Percentiles rank a stretch among this genome's conserved stretches.
phyloP scores from a whole-genome alignment of 35 echinoderm and acorn worm species.

The Acanthaster planci region DNA sequence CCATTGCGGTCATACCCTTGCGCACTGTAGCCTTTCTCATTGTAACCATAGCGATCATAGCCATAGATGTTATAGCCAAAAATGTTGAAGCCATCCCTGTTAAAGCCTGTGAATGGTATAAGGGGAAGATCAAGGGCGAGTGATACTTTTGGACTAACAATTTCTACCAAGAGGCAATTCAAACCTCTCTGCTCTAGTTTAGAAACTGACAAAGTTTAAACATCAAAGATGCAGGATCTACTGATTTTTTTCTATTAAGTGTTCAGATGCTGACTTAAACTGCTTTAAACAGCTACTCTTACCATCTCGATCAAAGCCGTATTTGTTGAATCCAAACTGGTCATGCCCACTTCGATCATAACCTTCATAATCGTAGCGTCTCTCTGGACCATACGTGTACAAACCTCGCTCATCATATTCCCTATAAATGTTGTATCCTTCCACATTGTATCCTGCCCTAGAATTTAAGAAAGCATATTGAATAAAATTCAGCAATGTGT shows the following conservation, averaged over 20 bases:
- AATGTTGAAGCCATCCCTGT: constrained; percentile 80
- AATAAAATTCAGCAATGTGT: no score
- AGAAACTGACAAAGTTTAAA: not conserved
- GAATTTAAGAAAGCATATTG: no score
- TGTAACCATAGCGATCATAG: constrained; percentile 79
- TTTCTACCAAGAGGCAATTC: not conserved
- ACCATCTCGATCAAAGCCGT: constrained; percentile 79
- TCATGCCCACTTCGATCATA: constrained; percentile 91
- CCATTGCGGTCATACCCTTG: constrained; percentile 72
- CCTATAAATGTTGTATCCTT: constrained; percentile 62
- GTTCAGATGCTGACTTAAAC: no score
- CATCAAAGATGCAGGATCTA: no score
- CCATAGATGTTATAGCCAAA: constrained; percentile 71
- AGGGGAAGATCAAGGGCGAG: not conserved
- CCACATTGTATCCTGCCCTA: constrained; percentile 81
- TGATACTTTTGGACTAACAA: not conserved
- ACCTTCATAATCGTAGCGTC: constrained; percentile 72
- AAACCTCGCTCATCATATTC: constrained; percentile 64
- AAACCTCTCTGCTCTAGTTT: not conserved
- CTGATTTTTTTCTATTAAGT: no score
- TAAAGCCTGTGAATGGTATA: constrained; percentile 56
- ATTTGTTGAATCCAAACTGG: constrained; percentile 80
- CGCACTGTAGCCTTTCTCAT: constrained; percentile 63
- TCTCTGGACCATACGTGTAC: constrained; percentile 39
- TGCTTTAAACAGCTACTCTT: not conserved